These are phyloP conservation scores for Nylanderia fulva DNA, from an alignment of 1,140 invertebrate species.

Conservation along the genomic window DNA sequence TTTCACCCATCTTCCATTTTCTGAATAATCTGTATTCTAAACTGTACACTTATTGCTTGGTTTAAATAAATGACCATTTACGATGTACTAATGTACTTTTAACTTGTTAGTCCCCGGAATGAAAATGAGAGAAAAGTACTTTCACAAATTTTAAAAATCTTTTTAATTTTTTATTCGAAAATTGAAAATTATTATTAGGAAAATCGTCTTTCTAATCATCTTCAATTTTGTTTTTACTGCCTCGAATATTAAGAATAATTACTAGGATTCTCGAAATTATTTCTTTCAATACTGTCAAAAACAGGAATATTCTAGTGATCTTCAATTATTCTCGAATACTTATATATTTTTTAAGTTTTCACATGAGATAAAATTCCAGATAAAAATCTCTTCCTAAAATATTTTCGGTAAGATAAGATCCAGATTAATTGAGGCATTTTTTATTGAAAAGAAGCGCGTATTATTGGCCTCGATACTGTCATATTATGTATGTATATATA, in stretches of 20 bases:
- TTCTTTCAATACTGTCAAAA: background rate
- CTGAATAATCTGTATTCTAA: background rate
- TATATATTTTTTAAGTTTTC: background rate
- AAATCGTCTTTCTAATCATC: background rate
- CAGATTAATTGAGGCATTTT: background rate
- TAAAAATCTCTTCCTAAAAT: background rate
- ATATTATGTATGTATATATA: no score
- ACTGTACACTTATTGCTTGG: background rate
- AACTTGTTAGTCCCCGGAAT: background rate
- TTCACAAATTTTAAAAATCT: background rate
- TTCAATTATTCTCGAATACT: background rate
- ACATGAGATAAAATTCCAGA: no score
- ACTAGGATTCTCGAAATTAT: background rate
- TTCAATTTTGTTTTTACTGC: background rate
- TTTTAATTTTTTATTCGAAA: background rate
- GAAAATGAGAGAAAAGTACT: background rate
- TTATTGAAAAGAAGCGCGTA: background rate
- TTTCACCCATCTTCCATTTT: background rate
- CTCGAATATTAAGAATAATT: background rate
- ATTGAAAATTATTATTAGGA: background rate
- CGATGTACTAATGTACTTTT: background rate
- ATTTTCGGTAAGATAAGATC: background rate
- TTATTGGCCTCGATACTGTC: background rate
- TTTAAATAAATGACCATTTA: background rate
- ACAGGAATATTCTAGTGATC: background rate